Conservation (phyloP, 2,113 vertebrate species). For the Ochotona curzoniae region DNA sequence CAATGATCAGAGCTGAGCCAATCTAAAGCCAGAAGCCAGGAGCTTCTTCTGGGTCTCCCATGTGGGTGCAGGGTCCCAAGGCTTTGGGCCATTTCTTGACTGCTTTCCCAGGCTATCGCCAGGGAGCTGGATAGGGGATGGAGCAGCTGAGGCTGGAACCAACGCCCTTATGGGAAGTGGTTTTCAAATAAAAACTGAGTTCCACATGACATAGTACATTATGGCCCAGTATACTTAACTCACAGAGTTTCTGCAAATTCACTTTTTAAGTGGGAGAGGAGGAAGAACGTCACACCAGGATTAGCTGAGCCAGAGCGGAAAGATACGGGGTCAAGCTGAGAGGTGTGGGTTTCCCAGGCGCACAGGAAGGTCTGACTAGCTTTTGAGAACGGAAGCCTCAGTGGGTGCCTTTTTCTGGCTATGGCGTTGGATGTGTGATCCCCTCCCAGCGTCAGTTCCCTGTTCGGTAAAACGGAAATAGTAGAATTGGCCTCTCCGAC, state of each 20-base stretch:
- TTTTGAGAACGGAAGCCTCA: not conserved
- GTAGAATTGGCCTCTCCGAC: not conserved
- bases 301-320: not conserved
- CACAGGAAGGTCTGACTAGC: not conserved
- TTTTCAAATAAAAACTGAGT: conserved; percentile 41
- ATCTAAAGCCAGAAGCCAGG: too few species aligned
- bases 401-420: not conserved
- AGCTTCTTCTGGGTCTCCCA: too few species aligned
- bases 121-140: too few species aligned
- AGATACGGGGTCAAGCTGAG: not conserved
- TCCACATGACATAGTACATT: not conserved
- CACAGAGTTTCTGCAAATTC: not conserved
- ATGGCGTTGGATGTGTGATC: not conserved
- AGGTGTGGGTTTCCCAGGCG: not conserved
- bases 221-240: not conserved
- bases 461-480: not conserved
- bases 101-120: too few species aligned
- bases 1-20: too few species aligned
- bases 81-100: too few species aligned
- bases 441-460: not conserved
- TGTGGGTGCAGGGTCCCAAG: too few species aligned
- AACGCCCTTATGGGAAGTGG: too few species aligned
- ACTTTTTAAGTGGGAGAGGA: not conserved
- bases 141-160: too few species aligned
- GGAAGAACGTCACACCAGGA: not conserved